Percentiles rank a stretch among this genome's conserved stretches.
These are phyloP conservation scores for Priocnemis perturbator DNA, from an alignment of 2,888 invertebrate species.

Conservation along the genomic window DNA sequence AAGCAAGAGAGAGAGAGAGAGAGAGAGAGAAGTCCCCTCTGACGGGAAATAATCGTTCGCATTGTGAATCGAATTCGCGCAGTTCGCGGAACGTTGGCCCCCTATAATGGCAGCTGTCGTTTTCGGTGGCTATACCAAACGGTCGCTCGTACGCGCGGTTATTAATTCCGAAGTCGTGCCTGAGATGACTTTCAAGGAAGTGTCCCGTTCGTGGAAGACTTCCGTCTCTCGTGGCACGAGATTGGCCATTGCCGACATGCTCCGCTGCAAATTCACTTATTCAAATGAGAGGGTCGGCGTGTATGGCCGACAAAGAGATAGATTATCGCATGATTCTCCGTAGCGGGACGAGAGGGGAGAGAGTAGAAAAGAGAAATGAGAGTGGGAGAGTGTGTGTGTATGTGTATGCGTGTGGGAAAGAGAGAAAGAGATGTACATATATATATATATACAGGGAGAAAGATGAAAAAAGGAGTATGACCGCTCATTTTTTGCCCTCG, in stretches of 20 bases:
- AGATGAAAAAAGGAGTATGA: no score
- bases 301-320: conserved; percentile 23
- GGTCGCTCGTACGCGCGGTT: neutral
- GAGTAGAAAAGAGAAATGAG: neutral
- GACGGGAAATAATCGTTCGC: no score
- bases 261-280: conserved; percentile 19
- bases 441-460: no score
- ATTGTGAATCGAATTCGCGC: no score
- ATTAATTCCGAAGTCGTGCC: conserved; percentile 6
- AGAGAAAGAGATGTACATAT: no score
- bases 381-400: neutral
- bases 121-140: no score
- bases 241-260: conserved; percentile 3
- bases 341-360: conserved; percentile 12
- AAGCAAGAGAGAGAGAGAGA: no score
- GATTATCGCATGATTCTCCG: conserved; percentile 25
- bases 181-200: conserved; percentile 10
- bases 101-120: no score
- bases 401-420: no score
- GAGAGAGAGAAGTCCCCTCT: no score
- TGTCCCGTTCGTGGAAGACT: conserved; percentile 13
- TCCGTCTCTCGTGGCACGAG: conserved; percentile 3
- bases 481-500: neutral
- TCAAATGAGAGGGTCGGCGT: conserved; percentile 15
- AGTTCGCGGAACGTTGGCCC: no score